Percentiles rank a stretch among this genome's conserved stretches.
Evolutionary conservation across 2,113 vertebrate species (phyloP).

Genomic region (Nannospalax galili): DNA sequence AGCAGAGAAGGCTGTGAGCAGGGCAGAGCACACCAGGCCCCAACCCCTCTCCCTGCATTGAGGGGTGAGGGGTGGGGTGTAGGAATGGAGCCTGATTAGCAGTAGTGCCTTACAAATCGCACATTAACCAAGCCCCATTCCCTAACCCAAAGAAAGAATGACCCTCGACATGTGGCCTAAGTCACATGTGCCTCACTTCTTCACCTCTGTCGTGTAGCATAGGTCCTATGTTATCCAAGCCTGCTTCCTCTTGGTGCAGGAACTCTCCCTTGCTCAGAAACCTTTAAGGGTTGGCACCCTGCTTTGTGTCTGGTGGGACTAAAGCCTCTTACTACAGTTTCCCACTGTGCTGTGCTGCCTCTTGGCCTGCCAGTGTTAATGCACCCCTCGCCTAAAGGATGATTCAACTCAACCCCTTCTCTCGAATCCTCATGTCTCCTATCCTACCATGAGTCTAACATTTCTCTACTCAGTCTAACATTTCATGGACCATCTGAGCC

Average conservation of each 20-base stretch:
- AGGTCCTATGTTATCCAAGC: background rate
- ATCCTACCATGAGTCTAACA: background rate
- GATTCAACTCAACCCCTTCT: background rate
- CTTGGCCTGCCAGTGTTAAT: background rate
- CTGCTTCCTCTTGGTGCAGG: background rate
- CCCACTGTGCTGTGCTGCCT: background rate
- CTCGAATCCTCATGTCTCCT: background rate
- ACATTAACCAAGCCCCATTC: background rate
- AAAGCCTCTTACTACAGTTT: background rate
- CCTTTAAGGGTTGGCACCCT: background rate
- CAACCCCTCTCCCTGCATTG: background rate
- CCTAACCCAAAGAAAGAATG: background rate
- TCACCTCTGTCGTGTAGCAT: background rate
- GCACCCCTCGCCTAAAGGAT: background rate
- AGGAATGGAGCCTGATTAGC: background rate
- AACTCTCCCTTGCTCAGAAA: too few species aligned
- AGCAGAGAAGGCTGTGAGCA: background rate
- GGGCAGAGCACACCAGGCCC: background rate
- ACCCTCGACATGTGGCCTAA: background rate
- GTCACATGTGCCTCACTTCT: background rate
- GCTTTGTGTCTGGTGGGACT: background rate
- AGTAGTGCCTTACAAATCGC: background rate
- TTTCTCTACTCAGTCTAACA: background rate
- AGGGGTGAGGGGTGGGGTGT: too few species aligned
- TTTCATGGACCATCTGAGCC: background rate